Conservation (phyloP, 1,140 invertebrate genomes). For the Spodoptera litura region DNA sequence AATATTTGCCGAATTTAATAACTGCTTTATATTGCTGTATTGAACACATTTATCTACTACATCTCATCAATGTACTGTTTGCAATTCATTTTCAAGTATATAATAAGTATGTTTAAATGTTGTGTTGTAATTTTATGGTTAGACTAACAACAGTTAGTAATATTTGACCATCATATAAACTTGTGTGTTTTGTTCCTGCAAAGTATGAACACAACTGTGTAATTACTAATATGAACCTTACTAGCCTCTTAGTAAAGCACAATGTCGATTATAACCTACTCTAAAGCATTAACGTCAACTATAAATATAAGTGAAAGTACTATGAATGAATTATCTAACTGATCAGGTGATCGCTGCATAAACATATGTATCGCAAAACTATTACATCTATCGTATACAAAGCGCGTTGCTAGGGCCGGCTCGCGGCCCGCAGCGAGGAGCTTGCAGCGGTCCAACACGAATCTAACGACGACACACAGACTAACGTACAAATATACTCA, state of each 20-base stretch:
- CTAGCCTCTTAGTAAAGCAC: background rate
- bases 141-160: too few species aligned
- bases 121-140: too few species aligned
- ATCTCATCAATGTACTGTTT: too few species aligned
- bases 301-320: conserved; percentile 41
- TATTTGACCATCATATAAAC: too few species aligned
- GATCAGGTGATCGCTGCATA: conserved; percentile 47
- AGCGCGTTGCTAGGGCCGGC: conserved; percentile 51
- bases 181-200: too few species aligned
- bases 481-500: conserved; percentile 39
- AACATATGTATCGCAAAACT: conserved; percentile 52
- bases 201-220: background rate
- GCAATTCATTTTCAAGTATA: too few species aligned
- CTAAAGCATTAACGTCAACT: conserved; percentile 35
- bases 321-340: conserved; percentile 23
- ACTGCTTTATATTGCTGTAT: too few species aligned
- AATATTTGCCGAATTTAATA: too few species aligned
- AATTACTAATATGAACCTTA: background rate
- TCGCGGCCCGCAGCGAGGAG: conserved; percentile 45
- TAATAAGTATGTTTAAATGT: too few species aligned
- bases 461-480: conserved; percentile 49
- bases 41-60: too few species aligned
- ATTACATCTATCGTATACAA: conserved; percentile 71
- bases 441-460: conserved; percentile 60
- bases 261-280: background rate